Evolutionary conservation across 2,797 vertebrate species (phyloP).

Genomic region (Columba guinea): DNA sequence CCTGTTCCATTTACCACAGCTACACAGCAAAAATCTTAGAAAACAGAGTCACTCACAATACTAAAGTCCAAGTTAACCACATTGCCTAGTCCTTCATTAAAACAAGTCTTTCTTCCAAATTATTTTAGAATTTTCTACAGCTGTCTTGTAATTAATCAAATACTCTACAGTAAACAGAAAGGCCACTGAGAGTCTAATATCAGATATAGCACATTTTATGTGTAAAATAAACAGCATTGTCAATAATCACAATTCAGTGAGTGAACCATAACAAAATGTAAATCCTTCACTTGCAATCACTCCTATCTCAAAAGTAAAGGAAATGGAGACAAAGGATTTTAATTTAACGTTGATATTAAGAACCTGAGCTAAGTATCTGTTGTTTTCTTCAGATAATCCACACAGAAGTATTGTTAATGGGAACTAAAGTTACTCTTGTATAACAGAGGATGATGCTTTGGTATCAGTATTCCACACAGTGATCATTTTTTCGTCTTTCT

Average conservation of each 20-base stretch:
- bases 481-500: not conserved
- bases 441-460: not conserved
- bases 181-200: not conserved
- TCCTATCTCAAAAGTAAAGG: not conserved
- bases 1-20: not conserved
- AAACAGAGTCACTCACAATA: not conserved
- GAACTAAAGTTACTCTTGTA: not conserved
- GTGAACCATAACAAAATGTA: not conserved
- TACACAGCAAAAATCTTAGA: not conserved
- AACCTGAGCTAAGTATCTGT: not conserved
- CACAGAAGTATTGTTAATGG: not conserved
- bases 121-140: not conserved
- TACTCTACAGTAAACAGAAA: not conserved
- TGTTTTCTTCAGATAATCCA: not conserved
- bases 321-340: not conserved
- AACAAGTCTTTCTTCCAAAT: not conserved
- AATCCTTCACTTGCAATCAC: not conserved
- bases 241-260: not conserved
- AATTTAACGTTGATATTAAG: not conserved
- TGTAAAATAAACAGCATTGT: not conserved
- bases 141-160: not conserved
- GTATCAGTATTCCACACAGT: not conserved
- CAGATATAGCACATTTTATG: not conserved
- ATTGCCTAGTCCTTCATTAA: not conserved
- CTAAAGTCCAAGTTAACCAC: not conserved